phyloP scores from a whole-genome alignment of 2,113 vertebrate genomes.

The Callithrix jacchus region DNA sequence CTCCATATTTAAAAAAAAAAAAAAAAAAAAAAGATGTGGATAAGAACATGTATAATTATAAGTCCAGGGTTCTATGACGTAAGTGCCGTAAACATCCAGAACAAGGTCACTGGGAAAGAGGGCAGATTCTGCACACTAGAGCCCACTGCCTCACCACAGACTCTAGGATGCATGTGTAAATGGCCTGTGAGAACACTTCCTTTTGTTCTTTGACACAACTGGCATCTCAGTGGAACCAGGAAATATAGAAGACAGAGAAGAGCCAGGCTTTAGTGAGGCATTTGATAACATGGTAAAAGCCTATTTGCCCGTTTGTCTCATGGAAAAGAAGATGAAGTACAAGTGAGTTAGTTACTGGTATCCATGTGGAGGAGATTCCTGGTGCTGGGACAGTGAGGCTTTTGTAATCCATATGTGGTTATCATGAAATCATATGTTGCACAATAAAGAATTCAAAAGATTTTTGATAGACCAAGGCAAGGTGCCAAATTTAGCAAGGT shows the following conservation, averaged over 20 bases:
- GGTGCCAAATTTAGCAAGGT: neutral
- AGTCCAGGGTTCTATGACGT: neutral
- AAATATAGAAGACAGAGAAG: neutral
- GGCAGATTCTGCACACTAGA: neutral
- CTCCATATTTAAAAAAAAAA: too few species aligned
- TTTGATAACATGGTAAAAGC: neutral
- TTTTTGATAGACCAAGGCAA: neutral
- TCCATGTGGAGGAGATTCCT: neutral
- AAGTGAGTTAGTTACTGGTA: neutral
- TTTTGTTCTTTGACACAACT: neutral
- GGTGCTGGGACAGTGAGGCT: neutral
- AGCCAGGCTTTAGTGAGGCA: neutral
- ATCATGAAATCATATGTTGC: constrained; percentile 2
- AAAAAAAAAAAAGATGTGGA: neutral
- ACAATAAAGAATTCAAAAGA: constrained; percentile 19
- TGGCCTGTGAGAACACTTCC: neutral
- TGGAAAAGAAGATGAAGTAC: neutral
- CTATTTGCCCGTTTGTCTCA: neutral
- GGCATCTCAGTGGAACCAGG: neutral
- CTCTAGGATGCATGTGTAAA: neutral
- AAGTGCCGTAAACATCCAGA: neutral
- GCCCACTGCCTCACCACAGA: neutral
- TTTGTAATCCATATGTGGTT: neutral
- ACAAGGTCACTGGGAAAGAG: neutral
- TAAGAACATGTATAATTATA: neutral